phyloP scores from a whole-genome alignment of 2,113 vertebrate genomes.

The Sialia sialis region DNA sequence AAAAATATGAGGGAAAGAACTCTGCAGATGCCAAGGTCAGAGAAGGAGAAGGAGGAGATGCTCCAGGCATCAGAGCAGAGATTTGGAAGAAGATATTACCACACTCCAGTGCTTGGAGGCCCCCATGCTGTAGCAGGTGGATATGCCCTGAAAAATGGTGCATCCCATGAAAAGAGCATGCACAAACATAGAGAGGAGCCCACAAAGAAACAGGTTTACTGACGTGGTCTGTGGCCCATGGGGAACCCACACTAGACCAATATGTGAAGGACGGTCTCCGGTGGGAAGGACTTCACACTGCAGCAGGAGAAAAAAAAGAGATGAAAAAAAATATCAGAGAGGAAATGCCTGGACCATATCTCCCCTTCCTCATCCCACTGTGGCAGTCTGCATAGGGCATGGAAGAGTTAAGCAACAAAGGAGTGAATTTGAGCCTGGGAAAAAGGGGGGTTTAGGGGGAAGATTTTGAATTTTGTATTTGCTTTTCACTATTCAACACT shows the following conservation, averaged over 20 bases:
- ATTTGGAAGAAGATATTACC: neutral
- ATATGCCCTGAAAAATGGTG: neutral
- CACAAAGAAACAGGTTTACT: neutral
- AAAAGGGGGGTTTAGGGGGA: accelerated
- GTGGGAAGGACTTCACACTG: neutral
- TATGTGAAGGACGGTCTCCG: neutral
- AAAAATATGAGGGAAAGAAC: neutral
- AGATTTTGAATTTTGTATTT: neutral
- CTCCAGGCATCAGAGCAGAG: neutral
- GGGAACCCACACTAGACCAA: neutral
- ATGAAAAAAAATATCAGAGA: neutral
- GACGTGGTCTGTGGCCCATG: neutral
- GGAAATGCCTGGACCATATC: neutral
- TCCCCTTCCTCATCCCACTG: accelerated
- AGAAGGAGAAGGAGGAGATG: neutral
- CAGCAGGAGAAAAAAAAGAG: neutral
- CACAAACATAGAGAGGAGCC: neutral
- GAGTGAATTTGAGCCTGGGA: neutral
- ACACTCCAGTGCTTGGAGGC: neutral
- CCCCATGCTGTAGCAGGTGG: neutral
- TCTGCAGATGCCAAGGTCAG: neutral
- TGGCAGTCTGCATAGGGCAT: accelerated
- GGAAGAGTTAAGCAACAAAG: neutral
- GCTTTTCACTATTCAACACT: neutral
- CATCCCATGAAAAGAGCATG: neutral